Conservation (phyloP, 2,888 invertebrate species). For the Cantharis nigra region DNA sequence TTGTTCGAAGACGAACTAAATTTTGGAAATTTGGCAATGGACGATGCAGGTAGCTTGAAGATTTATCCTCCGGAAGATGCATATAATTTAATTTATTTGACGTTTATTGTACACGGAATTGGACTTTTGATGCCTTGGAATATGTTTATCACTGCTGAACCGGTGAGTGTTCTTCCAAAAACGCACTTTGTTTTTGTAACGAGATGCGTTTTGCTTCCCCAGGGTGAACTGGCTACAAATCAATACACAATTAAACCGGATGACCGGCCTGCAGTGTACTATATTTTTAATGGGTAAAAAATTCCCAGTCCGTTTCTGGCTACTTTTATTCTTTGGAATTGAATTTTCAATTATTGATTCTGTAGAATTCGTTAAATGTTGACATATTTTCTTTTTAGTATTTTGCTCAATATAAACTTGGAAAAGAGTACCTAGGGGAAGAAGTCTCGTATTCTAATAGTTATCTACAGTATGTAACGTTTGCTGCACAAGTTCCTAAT, state of each 20-base stretch:
- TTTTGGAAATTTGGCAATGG: conserved; percentile 69
- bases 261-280: too few relatives aligned
- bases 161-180: conserved; percentile 61
- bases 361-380: too few relatives aligned
- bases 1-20: conserved; percentile 83
- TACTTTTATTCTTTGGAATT: neutral
- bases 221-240: too few relatives aligned
- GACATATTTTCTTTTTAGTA: conserved; percentile 62
- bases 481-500: conserved; percentile 93
- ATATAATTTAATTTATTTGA: conserved; percentile 82
- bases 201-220: too few relatives aligned
- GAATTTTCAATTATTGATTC: neutral
- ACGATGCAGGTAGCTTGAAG: conserved; percentile 66
- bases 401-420: conserved; percentile 87
- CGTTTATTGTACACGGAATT: conserved; percentile 90
- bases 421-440: conserved; percentile 59
- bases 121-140: conserved; percentile 98
- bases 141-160: conserved; percentile 96
- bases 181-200: neutral
- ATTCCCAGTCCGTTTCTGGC: too few relatives aligned
- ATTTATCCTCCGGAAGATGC: conserved; percentile 79
- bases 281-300: neutral
- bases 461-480: conserved; percentile 84
- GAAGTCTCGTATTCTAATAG: conserved; percentile 66
- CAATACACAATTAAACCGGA: too few relatives aligned